A percentile compares a stretch with the other conserved stretches of the same genome.
These are phyloP conservation scores for Pyrocephalus nanus DNA, from an alignment of 2,797 vertebrate species.

Conservation along the genomic window DNA sequence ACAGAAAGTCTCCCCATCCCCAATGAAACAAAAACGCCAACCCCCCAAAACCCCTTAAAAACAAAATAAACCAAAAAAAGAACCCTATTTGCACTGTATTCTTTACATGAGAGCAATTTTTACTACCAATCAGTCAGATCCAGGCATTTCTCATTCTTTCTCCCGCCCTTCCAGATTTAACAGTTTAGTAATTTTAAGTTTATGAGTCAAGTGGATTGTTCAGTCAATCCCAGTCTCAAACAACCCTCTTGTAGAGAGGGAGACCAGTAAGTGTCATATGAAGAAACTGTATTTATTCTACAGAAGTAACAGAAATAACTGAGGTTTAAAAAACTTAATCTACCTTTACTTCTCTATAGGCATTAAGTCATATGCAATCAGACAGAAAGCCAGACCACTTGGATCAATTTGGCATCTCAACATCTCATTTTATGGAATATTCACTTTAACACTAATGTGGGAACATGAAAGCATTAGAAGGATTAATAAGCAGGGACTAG, in stretches of 20 bases:
- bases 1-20: rapidly evolving
- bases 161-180: background rate
- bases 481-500: background rate
- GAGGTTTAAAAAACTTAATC: background rate
- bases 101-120: background rate
- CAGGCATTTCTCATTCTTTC: background rate
- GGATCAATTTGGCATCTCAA: background rate
- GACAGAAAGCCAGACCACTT: background rate
- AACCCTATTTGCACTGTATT: background rate
- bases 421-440: background rate
- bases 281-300: background rate
- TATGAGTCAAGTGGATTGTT: background rate
- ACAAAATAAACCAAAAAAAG: background rate
- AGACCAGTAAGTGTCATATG: background rate
- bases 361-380: background rate
- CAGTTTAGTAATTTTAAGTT: background rate
- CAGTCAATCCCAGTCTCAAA: background rate
- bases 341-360: background rate
- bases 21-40: background rate
- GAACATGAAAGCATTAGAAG: background rate
- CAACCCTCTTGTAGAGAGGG: background rate
- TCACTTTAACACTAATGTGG: background rate
- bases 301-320: background rate
- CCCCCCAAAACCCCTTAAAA: background rate
- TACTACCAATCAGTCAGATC: background rate